Percentiles rank a stretch among this genome's conserved stretches.
These are phyloP conservation scores for Xiphias gladius DNA, from an alignment of 2,113 vertebrate genomes.

Conservation along the genomic window DNA sequence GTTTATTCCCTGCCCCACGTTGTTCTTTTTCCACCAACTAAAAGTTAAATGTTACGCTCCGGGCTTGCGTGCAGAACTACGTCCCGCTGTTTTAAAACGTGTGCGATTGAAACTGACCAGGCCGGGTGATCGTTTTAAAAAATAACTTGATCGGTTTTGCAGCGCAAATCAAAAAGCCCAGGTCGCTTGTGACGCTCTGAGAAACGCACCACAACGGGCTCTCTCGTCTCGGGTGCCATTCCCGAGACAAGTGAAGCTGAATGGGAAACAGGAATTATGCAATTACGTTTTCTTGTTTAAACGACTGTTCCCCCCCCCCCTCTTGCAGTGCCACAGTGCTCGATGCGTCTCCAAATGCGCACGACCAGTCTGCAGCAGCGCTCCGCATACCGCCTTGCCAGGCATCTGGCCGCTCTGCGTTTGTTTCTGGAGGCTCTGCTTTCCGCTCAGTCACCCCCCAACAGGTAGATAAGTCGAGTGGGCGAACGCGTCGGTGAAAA, in stretches of 20 bases:
- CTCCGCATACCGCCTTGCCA: constrained; percentile 68
- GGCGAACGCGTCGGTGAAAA: constrained; percentile 19
- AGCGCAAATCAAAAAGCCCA: not conserved
- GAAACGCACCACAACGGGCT: not conserved
- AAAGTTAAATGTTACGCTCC: not conserved
- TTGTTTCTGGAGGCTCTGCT: constrained; percentile 58
- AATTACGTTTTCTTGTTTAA: constrained; percentile 17
- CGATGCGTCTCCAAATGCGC: constrained; percentile 79
- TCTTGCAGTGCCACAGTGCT: constrained; percentile 48
- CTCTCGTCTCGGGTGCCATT: not conserved
- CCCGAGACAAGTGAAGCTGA: not conserved
- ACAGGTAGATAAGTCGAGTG: constrained; percentile 72
- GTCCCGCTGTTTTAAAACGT: not conserved
- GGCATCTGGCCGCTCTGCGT: constrained; percentile 60
- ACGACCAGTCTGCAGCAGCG: constrained; percentile 73
- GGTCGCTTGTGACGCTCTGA: not conserved
- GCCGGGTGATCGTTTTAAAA: not conserved
- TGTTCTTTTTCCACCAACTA: not conserved
- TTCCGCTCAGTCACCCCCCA: constrained; percentile 60
- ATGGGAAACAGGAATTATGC: not conserved
- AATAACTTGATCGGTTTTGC: not conserved
- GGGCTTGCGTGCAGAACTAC: not conserved
- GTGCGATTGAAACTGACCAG: not conserved
- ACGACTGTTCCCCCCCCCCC: not conserved
- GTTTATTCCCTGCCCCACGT: not conserved